These are phyloP conservation scores for Xiphophorus birchmanni DNA, from an alignment of 2,797 vertebrate species.

Conservation along the genomic window DNA sequence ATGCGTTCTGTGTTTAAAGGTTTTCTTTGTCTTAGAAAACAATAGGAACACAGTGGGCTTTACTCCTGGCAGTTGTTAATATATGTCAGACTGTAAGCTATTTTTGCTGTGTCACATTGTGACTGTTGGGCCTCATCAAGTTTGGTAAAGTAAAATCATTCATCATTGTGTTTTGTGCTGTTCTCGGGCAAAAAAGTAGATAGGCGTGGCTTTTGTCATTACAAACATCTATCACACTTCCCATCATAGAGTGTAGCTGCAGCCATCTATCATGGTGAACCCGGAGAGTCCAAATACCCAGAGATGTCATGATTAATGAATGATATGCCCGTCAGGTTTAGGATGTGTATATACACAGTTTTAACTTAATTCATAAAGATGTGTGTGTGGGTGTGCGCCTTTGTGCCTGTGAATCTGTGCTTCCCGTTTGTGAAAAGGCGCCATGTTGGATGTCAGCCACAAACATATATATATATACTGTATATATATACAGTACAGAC, in stretches of 20 bases:
- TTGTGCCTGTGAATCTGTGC: constrained; percentile 19
- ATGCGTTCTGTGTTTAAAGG: neutral
- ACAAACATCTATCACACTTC: constrained; percentile 61
- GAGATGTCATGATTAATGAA: constrained; percentile 44
- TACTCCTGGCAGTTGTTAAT: neutral
- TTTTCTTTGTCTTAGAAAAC: neutral
- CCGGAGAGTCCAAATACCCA: constrained; percentile 34
- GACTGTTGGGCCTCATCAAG: constrained; percentile 43
- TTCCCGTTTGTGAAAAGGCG: constrained; percentile 47
- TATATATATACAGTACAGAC: too few species aligned
- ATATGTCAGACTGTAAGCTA: constrained; percentile 1
- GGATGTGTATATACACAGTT: constrained; percentile 39
- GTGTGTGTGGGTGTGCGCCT: too few species aligned
- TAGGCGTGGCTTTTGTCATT: constrained; percentile 55
- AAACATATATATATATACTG: constrained; percentile 17
- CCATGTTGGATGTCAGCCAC: constrained; percentile 43
- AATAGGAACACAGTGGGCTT: neutral
- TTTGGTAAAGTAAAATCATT: constrained; percentile 55
- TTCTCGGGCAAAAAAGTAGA: constrained; percentile 47
- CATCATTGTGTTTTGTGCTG: constrained; percentile 37
- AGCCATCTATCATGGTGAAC: constrained; percentile 52
- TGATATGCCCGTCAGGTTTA: constrained; percentile 32
- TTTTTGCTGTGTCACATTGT: constrained; percentile 20
- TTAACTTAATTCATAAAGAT: constrained; percentile 21
- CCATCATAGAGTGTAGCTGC: constrained; percentile 48